Conservation (phyloP, 2,113 vertebrate genomes). For the Illadopsis cleaveri region DNA sequence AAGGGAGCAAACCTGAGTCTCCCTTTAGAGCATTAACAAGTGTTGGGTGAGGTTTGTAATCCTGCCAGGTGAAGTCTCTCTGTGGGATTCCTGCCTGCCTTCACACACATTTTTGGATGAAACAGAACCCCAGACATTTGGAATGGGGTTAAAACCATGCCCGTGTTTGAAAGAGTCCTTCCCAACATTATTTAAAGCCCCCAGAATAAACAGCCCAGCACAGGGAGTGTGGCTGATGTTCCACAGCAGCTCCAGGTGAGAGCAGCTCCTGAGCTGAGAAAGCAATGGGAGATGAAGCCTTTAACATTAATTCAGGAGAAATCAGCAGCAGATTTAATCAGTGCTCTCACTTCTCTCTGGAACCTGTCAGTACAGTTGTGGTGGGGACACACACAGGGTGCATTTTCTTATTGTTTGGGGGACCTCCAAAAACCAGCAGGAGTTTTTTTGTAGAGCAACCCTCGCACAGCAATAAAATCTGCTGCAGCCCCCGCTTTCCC, state of each 20-base stretch:
- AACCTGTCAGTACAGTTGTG: accelerated
- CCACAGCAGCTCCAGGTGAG: neutral
- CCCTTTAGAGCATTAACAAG: neutral
- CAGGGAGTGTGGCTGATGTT: accelerated
- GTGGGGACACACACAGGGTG: neutral
- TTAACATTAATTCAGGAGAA: neutral
- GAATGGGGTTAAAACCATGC: neutral
- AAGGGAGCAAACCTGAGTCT: neutral
- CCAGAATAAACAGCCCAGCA: neutral
- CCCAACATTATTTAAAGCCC: neutral
- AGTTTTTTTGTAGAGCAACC: neutral
- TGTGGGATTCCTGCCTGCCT: neutral
- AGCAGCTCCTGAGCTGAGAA: neutral
- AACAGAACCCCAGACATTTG: neutral
- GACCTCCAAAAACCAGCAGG: neutral
- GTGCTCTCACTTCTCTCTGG: neutral
- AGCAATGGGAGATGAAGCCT: neutral
- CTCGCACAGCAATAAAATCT: neutral
- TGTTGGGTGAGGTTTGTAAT: neutral
- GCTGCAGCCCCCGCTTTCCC: neutral
- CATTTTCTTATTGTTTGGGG: neutral
- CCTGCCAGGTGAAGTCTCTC: neutral
- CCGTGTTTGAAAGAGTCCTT: neutral
- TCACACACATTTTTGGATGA: neutral
- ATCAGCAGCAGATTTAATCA: neutral